Percentiles rank a stretch among this genome's conserved stretches.
phyloP scores from a whole-genome alignment of 2,113 vertebrate species.

The Nansenia antarctica region DNA sequence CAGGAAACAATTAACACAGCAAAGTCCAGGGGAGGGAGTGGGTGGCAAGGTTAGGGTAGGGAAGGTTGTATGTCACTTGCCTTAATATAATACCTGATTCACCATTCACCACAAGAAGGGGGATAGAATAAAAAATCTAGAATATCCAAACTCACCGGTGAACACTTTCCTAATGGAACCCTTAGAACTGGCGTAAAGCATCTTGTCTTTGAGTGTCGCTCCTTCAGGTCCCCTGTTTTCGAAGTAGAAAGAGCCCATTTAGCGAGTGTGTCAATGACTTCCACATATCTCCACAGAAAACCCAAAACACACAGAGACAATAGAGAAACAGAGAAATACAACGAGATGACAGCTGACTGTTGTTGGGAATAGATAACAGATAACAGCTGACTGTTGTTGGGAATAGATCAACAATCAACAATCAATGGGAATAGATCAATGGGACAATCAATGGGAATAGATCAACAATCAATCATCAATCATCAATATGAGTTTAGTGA shows the following conservation, averaged over 20 bases:
- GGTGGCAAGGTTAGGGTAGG: too few species aligned
- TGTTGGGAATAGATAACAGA: background rate
- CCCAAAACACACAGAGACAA: background rate
- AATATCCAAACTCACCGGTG: slow-evolving; percentile 56
- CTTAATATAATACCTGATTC: background rate
- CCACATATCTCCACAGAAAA: too few species aligned
- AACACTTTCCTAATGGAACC: slow-evolving; percentile 64
- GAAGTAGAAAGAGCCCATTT: background rate
- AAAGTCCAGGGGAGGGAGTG: too few species aligned
- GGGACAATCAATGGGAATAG: background rate
- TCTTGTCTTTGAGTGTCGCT: slow-evolving; percentile 69
- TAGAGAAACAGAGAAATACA: background rate
- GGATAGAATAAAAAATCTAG: background rate
- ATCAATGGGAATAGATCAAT: too few species aligned
- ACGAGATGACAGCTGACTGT: background rate
- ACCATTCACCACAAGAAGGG: background rate
- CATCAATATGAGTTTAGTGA: background rate
- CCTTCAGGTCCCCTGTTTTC: slow-evolving; percentile 71
- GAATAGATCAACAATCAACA: background rate
- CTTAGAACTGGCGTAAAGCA: slow-evolving; percentile 81
- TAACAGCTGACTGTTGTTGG: background rate
- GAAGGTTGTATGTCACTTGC: too few species aligned
- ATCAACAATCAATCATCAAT: background rate
- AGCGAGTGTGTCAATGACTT: background rate
- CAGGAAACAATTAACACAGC: background rate